phyloP scores from a whole-genome alignment of 2,797 vertebrate species.

The Choloepus didactylus region DNA sequence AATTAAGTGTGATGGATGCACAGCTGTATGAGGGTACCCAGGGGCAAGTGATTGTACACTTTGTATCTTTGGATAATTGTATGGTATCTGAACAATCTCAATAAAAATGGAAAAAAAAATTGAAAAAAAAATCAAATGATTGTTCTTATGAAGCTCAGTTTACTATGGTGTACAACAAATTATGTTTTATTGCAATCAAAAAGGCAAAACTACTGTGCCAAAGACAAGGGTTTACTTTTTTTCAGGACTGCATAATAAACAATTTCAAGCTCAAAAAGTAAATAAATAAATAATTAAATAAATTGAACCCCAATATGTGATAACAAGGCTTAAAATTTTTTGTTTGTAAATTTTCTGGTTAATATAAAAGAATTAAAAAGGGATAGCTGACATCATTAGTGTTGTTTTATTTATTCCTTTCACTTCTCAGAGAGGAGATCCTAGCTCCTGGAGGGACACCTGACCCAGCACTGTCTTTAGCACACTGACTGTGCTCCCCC shows the following conservation, averaged over 20 bases:
- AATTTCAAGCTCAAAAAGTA: background rate
- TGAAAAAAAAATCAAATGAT: constrained; percentile 43
- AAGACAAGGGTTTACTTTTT: background rate
- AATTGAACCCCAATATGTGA: background rate
- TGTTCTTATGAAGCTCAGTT: background rate
- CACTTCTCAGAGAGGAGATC: background rate
- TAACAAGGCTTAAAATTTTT: background rate
- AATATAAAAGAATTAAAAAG: background rate
- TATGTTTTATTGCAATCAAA: constrained; percentile 51
- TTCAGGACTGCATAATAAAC: background rate
- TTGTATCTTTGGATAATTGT: no score
- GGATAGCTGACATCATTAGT: background rate
- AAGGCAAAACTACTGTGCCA: background rate
- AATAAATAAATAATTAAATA: no score
- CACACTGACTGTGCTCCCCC: background rate
- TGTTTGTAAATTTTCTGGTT: background rate
- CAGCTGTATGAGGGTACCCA: no score
- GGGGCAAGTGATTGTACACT: no score
- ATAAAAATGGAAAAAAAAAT: no score
- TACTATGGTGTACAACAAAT: background rate
- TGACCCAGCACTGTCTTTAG: accelerated
- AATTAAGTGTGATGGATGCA: no score
- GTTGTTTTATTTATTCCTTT: accelerated
- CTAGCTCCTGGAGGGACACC: accelerated
- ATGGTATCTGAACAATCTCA: no score